A percentile compares a stretch with the other conserved stretches of the same genome.
These are phyloP conservation scores for Toxotes lorentzi DNA, from an alignment of 2,797 vertebrate genomes.

Conservation along the genomic window DNA sequence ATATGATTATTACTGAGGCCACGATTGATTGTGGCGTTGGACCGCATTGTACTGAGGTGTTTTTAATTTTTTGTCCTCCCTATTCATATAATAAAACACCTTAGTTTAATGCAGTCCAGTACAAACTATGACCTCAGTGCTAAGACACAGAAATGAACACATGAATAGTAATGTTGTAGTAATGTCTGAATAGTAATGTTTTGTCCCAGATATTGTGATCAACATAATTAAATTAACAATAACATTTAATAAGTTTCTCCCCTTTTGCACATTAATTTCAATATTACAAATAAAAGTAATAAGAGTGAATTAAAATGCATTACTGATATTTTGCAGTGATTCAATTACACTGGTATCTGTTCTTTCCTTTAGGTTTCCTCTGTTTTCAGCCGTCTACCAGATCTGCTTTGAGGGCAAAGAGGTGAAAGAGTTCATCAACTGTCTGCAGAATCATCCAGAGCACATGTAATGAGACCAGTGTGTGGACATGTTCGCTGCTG, in stretches of 20 bases:
- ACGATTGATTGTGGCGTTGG: no score
- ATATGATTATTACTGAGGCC: no score
- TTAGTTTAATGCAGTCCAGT: neutral
- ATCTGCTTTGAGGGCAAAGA: slow-evolving; percentile 90
- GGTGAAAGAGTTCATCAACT: slow-evolving; percentile 88
- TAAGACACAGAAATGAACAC: neutral
- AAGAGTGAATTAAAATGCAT: neutral
- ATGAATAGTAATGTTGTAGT: neutral
- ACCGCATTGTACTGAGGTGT: no score
- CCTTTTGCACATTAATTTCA: neutral
- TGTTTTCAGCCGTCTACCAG: slow-evolving; percentile 88
- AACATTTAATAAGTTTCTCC: no score
- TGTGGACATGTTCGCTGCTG: neutral
- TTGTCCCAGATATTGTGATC: neutral
- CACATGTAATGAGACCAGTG: slow-evolving; percentile 75
- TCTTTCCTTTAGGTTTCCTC: slow-evolving; percentile 84
- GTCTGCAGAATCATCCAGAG: slow-evolving; percentile 91
- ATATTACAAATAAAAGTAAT: neutral
- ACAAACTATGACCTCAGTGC: neutral
- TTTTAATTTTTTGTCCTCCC: no score
- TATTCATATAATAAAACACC: neutral
- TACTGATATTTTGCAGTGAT: neutral
- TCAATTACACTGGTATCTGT: neutral
- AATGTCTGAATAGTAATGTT: no score
- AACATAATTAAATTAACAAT: neutral